phyloP scores from a whole-genome alignment of 2,113 vertebrate genomes.

The Phylloscopus whistleri region DNA sequence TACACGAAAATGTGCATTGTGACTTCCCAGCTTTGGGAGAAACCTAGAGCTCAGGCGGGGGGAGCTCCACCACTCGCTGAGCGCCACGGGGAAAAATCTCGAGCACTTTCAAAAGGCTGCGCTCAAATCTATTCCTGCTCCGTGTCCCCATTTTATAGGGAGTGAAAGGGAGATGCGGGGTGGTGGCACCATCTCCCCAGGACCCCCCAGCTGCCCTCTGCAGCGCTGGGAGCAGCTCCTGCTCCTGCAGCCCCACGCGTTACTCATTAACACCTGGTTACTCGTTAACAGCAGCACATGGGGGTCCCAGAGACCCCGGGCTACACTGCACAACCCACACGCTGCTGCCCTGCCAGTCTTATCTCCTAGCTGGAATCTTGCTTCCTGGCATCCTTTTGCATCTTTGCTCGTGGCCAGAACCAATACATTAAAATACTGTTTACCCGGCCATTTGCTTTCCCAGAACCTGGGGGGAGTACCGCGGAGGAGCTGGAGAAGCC shows the following conservation, averaged over 20 bases:
- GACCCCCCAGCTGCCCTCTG: fast-evolving
- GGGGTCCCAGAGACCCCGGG: neutral
- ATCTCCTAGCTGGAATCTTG: neutral
- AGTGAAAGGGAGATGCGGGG: neutral
- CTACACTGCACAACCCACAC: neutral
- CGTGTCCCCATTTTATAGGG: neutral
- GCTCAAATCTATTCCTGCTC: neutral
- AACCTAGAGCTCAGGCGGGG: neutral
- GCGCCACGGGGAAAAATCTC: neutral
- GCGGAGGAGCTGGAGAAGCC: neutral
- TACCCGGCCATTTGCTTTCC: neutral
- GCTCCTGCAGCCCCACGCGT: neutral
- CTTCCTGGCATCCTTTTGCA: neutral
- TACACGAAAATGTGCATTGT: fast-evolving
- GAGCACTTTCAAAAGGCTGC: neutral
- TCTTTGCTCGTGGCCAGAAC: fast-evolving
- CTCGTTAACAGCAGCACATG: neutral
- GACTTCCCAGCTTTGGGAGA: neutral
- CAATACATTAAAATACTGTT: neutral
- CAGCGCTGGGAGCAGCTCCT: neutral
- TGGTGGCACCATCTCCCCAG: fast-evolving
- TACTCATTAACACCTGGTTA: neutral
- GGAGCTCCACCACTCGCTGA: fast-evolving
- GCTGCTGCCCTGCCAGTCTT: neutral
- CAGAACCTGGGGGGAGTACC: neutral